Evolutionary conservation across 2,888 invertebrate genomes (phyloP).

Genomic region (Pogonocherus hispidulus): DNA sequence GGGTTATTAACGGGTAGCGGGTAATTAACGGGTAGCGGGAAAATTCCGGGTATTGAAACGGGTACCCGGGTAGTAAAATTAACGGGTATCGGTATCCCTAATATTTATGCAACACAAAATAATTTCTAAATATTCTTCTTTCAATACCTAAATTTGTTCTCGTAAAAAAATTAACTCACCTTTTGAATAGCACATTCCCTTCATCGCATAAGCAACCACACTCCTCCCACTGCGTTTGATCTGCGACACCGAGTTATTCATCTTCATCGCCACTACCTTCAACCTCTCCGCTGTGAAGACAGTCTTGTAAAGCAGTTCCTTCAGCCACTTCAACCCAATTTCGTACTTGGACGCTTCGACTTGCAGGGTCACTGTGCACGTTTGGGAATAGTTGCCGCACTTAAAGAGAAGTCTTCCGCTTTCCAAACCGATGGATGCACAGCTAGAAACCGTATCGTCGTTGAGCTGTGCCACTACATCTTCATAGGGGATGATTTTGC

Average conservation of each 20-base stretch:
- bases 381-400: constrained; percentile 81
- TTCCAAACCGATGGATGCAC: constrained; percentile 77
- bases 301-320: constrained; percentile 81
- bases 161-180: too few relatives aligned
- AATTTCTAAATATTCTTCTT: too few relatives aligned
- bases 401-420: constrained; percentile 72
- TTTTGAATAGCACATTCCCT: constrained; percentile 72
- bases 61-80: too few relatives aligned
- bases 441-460: constrained; percentile 78
- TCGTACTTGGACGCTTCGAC: constrained; percentile 83
- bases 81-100: too few relatives aligned
- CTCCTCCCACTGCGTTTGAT: constrained; percentile 80
- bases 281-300: constrained; percentile 81
- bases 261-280: constrained; percentile 83
- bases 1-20: too few relatives aligned
- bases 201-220: constrained; percentile 76
- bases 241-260: constrained; percentile 85
- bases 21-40: too few relatives aligned
- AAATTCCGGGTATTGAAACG: too few relatives aligned
- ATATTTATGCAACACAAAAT: too few relatives aligned
- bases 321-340: constrained; percentile 81
- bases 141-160: too few relatives aligned
- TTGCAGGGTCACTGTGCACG: constrained; percentile 77
- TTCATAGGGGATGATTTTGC: constrained; percentile 73
- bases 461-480: constrained; percentile 85